Percentiles rank a stretch among this genome's conserved stretches.
phyloP scores from a whole-genome alignment of 2,888 invertebrate genomes.

The Aphrophora alni region DNA sequence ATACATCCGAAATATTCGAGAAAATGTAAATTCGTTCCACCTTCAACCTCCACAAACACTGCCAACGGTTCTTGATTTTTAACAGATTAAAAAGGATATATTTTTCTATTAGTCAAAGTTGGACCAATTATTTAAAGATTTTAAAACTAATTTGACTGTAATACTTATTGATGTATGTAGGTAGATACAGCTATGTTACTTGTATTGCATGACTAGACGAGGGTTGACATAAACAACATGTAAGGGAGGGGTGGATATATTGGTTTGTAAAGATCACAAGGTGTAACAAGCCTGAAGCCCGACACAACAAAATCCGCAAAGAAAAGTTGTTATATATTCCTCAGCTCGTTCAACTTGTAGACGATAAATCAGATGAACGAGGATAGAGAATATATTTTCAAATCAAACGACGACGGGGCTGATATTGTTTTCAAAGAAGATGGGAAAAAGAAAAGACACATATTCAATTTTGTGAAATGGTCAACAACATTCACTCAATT shows the following conservation, averaged over 20 bases:
- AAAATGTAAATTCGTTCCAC: no score
- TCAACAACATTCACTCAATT: background rate
- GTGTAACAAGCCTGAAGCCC: background rate
- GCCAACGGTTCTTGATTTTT: no score
- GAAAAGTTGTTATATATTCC: background rate
- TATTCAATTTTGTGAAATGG: background rate
- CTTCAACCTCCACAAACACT: no score
- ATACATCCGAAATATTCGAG: no score
- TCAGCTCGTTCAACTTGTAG: background rate
- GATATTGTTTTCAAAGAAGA: background rate
- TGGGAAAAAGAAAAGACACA: background rate
- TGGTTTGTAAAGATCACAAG: conserved; percentile 9
- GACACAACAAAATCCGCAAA: background rate
- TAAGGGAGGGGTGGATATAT: background rate
- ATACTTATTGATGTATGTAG: no score
- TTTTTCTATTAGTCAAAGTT: no score
- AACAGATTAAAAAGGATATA: no score
- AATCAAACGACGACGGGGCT: background rate
- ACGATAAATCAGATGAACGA: background rate
- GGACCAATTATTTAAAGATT: no score
- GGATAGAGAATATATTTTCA: background rate
- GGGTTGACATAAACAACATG: background rate
- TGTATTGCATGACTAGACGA: background rate
- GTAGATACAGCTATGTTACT: no score
- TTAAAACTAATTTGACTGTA: no score